Conservation (phyloP, 2,888 invertebrate genomes). For the Augiades crinisus region DNA sequence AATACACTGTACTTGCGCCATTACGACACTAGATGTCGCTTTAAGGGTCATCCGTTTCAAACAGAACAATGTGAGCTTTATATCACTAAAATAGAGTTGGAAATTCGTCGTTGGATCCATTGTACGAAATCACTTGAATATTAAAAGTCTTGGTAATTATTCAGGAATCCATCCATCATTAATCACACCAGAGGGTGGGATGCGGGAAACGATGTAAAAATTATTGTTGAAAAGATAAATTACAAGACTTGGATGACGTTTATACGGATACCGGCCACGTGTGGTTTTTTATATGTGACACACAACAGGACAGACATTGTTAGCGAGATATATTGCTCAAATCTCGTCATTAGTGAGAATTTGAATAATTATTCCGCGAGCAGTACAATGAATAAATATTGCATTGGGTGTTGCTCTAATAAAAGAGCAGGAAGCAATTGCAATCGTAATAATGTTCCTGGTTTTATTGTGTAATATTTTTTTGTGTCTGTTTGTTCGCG, state of each 20-base stretch:
- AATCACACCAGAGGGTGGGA: constrained; percentile 73
- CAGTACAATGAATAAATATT: not conserved
- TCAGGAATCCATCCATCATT: constrained; percentile 82
- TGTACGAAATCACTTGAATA: constrained; percentile 75
- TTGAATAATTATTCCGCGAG: constrained; percentile 21
- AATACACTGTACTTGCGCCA: constrained; percentile 36
- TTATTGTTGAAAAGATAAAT: constrained; percentile 80
- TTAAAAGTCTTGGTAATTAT: constrained; percentile 82
- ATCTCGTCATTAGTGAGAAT: constrained; percentile 29
- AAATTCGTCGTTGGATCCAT: constrained; percentile 33
- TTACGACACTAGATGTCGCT: constrained; percentile 40
- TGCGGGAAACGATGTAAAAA: constrained; percentile 75
- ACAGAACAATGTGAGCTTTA: constrained; percentile 49
- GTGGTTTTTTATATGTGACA: constrained; percentile 43
- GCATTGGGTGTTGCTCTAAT: not conserved
- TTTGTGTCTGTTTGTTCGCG: not conserved
- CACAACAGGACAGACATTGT: constrained; percentile 50
- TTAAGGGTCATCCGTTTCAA: constrained; percentile 68
- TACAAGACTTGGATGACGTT: constrained; percentile 72
- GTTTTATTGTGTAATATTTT: not conserved
- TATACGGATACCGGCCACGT: constrained; percentile 57
- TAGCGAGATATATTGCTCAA: constrained; percentile 50
- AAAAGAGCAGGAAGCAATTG: constrained; percentile 5
- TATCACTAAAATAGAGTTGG: constrained; percentile 37
- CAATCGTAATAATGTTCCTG: not conserved